A percentile compares a stretch with the other conserved stretches of the same genome.
phyloP scores from a whole-genome alignment of 1,140 invertebrate genomes.

The Heliconius eleuchia region DNA sequence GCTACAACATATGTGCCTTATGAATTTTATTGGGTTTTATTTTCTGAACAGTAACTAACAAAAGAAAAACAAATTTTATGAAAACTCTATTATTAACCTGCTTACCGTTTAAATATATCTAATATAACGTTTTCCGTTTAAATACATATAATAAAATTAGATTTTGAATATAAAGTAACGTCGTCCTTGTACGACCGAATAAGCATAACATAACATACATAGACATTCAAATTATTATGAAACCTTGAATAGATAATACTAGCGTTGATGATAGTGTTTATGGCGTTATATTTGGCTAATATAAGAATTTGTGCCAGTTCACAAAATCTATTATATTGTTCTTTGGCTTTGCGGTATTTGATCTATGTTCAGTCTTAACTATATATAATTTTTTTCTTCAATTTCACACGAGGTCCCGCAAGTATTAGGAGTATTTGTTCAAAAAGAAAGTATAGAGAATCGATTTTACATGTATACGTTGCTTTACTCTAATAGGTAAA shows the following conservation, averaged over 20 bases:
- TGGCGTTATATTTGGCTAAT: neutral
- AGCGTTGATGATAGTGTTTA: neutral
- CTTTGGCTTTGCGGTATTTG: no score
- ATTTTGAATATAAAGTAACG: neutral
- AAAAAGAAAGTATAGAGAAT: no score
- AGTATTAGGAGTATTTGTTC: no score
- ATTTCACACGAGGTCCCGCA: no score
- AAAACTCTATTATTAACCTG: no score
- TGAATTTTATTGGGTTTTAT: neutral
- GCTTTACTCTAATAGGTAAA: no score
- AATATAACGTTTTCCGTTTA: no score
- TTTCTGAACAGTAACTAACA: neutral
- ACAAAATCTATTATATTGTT: no score
- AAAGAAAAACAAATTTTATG: neutral
- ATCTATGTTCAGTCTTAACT: neutral
- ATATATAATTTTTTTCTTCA: neutral
- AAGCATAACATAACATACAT: neutral
- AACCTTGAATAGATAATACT: neutral
- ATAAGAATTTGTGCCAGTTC: neutral
- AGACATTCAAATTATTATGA: neutral
- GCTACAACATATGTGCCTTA: neutral
- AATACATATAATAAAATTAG: neutral
- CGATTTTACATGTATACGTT: no score
- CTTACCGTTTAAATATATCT: neutral
- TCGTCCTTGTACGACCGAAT: neutral